Evolutionary conservation across 2,113 vertebrate genomes (phyloP), one percentile per base, ranked within the genome.

Genomic region (Chloropsis cyanopogon): DNA sequence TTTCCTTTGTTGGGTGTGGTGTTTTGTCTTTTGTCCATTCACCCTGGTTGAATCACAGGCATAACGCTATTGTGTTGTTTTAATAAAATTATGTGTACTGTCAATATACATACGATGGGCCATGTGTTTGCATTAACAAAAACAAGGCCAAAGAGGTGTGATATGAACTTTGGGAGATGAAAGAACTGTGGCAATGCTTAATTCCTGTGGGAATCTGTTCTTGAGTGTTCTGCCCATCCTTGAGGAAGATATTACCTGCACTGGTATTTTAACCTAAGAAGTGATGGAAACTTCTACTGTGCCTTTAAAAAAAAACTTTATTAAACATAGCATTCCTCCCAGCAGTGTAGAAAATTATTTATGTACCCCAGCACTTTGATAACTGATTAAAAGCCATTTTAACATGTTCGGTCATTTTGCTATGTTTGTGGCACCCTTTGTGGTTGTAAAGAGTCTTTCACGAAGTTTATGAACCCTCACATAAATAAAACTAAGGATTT

Each of bases 11-110:
- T 88, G 91, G 91, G 81, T 77, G 82, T 1, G 14, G 69, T 59
- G 35, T 78, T 81, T 94, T 81, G 52, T 83, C 93, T 91, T 94
- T 92, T 85, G 75, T 80, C 82, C 42, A 19, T 50, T 88, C 63
- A 37, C 42, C 81, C 80, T 65, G 75, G 59, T 23, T 94, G 90
- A 96, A 87, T 76, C 14, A 17, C 70, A 82, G 59, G 47, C 86
- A 83, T 75, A 90, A 91, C 14, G 6, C 29, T 69, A 26, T 57
- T 50, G 53, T 88, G 75, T 90, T 95, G 82, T 93, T 95, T 95
- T 77, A 93, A 86, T 81, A 80, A 93, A 94, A 96, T 82, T 1
- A 61, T 68, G 60, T 71, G 47, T 88, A 46, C 57, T 68, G 49
- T 84, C 77, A 89, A 61, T 47, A 80, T 52, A 63, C 28, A 23